These are phyloP conservation scores for Caenorhabditis sp. DNA, from an alignment of 2,888 invertebrate species.

Conservation along the genomic window DNA sequence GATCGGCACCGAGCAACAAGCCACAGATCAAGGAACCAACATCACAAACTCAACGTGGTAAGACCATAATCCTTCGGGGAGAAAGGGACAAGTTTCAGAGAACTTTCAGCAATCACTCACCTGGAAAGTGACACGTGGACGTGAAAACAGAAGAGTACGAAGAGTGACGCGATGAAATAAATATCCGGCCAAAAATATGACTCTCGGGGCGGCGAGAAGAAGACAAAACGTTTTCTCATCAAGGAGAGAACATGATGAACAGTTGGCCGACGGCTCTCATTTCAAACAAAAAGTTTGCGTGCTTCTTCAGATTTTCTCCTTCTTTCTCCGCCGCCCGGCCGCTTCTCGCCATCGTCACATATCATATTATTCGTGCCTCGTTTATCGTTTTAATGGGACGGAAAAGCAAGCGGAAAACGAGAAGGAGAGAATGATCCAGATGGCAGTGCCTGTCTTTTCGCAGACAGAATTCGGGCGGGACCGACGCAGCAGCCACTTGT, in stretches of 20 bases:
- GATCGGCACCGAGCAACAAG: background rate
- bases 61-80: background rate
- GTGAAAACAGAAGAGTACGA: slow-evolving; percentile 16
- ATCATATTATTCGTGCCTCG: slow-evolving; percentile 51
- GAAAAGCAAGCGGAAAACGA: background rate
- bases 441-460: no score
- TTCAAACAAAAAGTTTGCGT: slow-evolving; percentile 58
- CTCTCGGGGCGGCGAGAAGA: no score
- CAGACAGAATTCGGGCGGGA: no score
- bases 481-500: background rate
- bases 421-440: background rate
- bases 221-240: slow-evolving; percentile 52
- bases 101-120: background rate
- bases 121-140: background rate
- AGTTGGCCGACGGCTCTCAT: slow-evolving; percentile 53
- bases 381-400: slow-evolving; percentile 36
- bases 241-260: slow-evolving; percentile 42
- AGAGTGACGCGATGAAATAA: slow-evolving; percentile 15
- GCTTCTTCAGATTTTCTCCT: slow-evolving; percentile 24
- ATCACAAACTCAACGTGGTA: background rate
- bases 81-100: background rate
- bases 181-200: slow-evolving; percentile 42
- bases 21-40: slow-evolving; percentile 1
- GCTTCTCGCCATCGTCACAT: slow-evolving; percentile 23
- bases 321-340: no score